These are phyloP conservation scores for Plagodis dolabraria DNA, from an alignment of 2,888 invertebrate species.

Conservation along the genomic window DNA sequence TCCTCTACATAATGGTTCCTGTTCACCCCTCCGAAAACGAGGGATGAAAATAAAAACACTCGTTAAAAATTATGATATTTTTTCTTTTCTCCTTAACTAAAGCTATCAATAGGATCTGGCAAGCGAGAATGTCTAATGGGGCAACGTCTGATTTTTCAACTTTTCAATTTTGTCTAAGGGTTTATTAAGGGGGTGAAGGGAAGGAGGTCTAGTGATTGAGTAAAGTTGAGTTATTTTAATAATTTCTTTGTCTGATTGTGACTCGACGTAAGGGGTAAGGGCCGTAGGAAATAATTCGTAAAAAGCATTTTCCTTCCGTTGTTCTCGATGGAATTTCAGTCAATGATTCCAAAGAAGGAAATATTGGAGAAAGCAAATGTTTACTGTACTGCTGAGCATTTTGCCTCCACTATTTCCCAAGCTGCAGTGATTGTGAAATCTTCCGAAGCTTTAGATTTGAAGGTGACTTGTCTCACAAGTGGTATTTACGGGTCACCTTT, in stretches of 20 bases:
- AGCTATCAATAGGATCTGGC: conserved; percentile 31
- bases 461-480: no score
- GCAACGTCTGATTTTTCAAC: conserved; percentile 27
- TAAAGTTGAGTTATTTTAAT: background rate
- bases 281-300: background rate
- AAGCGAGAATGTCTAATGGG: conserved; percentile 25
- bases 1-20: conserved; percentile 77
- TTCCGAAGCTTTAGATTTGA: no score
- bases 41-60: conserved; percentile 62
- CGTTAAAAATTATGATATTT: conserved; percentile 66
- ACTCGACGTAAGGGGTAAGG: no score
- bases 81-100: conserved; percentile 45
- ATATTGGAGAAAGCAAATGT: no score
- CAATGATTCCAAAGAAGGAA: no score
- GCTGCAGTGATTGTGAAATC: no score
- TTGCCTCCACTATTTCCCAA: no score
- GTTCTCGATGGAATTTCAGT: background rate
- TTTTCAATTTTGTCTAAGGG: conserved; percentile 25
- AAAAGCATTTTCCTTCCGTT: background rate
- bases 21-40: conserved; percentile 51
- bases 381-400: no score
- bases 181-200: background rate
- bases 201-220: conserved; percentile 4
- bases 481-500: no score
- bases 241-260: background rate